Base-by-base conservation (phyloP, 2,113 vertebrate genomes). In the Hippocampus guttulatus region DNA sequence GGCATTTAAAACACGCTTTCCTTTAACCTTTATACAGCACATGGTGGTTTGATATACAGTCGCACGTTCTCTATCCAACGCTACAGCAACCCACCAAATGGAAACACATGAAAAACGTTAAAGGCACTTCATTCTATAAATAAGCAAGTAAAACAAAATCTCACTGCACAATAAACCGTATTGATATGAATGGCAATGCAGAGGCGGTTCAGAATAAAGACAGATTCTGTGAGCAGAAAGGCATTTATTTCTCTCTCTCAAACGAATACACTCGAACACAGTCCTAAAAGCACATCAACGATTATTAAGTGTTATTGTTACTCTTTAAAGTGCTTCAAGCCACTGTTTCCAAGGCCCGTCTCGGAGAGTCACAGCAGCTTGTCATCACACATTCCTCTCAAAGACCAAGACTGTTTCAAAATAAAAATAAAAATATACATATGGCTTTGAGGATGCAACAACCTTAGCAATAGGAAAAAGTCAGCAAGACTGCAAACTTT, bases 281-380 rank as follows among this genome's bases (percentile, higher is more conserved):
- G 74, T 3, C 74, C 64, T 64, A 58, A 47, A 73, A 52, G 63
- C 69, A 67, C 69, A 75, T 55, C 43, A 75, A 51, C 18, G 15
- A 51, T 18, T 69, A 76, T 51, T 47, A 74, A 38, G 64, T 23
- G 60, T 70, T 80, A 74, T 75, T 77, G 73, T 77, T 84, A 73
- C 67, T 80, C 75, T 73, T 67, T 92, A 91, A 91, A 92, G 91
- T 91, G 91, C 91, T 80, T 85, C 57, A 71, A 51, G 21, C 18
- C 23, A 45, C 12, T 23, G 63, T 14, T 64, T 43, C 41, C 41
- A 45, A 65, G 63, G 41, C 21, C 25, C 25, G 8, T 47, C 1
- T 65, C 2, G 41, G 16, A 47, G n/a, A 25, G 41, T 65, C 23
- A 23, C 14, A 69, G 63, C 52, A 73, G 47, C 70, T 68, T 23